Percentiles rank a stretch among this genome's conserved stretches.
phyloP scores from a whole-genome alignment of 2,113 vertebrate species.

The mouse (Mus musculus) region DNA sequence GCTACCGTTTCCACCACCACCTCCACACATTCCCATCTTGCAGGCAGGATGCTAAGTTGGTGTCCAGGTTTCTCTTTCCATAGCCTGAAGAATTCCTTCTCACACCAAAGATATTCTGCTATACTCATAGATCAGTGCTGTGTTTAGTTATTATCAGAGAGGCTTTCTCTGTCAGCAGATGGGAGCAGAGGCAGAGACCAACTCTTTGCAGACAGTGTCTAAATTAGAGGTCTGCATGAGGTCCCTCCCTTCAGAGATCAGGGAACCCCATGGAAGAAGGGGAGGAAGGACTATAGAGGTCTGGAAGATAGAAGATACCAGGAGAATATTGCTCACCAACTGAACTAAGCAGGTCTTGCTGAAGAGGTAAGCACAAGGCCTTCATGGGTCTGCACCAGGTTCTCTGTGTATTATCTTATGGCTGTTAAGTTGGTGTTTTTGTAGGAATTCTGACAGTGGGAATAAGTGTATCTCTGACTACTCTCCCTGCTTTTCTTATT shows the following conservation, averaged over 20 bases:
- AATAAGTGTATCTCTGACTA: neutral
- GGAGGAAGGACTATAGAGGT: neutral
- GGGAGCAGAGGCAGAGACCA: neutral
- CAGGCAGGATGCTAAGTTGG: neutral
- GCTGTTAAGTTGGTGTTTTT: neutral
- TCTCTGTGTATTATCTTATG: neutral
- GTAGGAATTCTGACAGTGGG: neutral
- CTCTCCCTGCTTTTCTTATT: neutral
- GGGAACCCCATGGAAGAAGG: neutral
- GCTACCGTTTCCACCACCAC: neutral
- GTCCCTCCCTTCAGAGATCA: neutral
- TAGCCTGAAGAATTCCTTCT: neutral
- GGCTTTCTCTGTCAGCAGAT: neutral
- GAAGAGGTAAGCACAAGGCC: neutral
- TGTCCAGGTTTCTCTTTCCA: neutral
- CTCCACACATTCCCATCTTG: neutral
- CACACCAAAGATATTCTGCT: neutral
- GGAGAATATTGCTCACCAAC: neutral
- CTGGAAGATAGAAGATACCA: neutral
- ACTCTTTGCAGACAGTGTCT: neutral
- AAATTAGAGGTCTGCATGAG: neutral
- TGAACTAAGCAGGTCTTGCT: neutral
- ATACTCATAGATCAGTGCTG: neutral
- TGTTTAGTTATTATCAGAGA: neutral
- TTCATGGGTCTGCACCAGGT: neutral